These are phyloP conservation scores for Archips crataeganus DNA, from an alignment of 2,888 invertebrate genomes.

Conservation along the genomic window DNA sequence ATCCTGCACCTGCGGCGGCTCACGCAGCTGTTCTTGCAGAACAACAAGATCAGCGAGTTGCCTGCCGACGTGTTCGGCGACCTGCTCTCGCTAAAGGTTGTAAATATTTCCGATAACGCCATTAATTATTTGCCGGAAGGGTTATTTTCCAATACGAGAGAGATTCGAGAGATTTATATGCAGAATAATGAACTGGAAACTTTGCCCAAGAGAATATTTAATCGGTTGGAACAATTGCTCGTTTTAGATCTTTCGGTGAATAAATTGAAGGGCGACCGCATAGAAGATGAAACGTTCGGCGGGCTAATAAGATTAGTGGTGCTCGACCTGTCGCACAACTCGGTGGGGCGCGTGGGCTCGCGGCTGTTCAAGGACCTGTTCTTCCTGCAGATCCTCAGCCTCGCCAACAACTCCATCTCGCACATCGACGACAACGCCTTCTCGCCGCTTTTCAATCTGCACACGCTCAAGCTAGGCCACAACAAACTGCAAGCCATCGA, in stretches of 20 bases:
- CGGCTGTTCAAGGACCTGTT: slow-evolving; percentile 95
- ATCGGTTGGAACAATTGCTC: slow-evolving; percentile 93
- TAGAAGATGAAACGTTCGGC: slow-evolving; percentile 94
- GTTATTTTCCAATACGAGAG: slow-evolving; percentile 92
- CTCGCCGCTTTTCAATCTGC: slow-evolving; percentile 94
- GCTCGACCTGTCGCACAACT: slow-evolving; percentile 94
- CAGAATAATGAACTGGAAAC: slow-evolving; percentile 94
- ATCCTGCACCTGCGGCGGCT: slow-evolving; percentile 91
- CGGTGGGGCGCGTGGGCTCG: slow-evolving; percentile 91
- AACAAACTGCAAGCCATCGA: slow-evolving; percentile 93
- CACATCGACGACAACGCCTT: slow-evolving; percentile 95
- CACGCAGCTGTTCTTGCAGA: slow-evolving; percentile 92
- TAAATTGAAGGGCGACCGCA: slow-evolving; percentile 93
- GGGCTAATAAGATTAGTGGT: slow-evolving; percentile 95
- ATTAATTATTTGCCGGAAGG: slow-evolving; percentile 93
- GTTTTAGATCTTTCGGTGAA: slow-evolving; percentile 95
- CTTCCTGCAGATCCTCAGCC: slow-evolving; percentile 93
- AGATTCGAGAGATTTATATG: slow-evolving; percentile 93
- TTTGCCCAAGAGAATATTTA: slow-evolving; percentile 93
- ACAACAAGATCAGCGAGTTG: slow-evolving; percentile 93
- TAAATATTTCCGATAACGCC: slow-evolving; percentile 95
- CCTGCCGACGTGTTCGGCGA: slow-evolving; percentile 92
- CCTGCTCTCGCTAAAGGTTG: slow-evolving; percentile 90
- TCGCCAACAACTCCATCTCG: slow-evolving; percentile 94
- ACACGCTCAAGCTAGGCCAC: slow-evolving; percentile 94